These are phyloP conservation scores for Andrena bucephala DNA, from an alignment of 2,888 invertebrate species.

Conservation along the genomic window DNA sequence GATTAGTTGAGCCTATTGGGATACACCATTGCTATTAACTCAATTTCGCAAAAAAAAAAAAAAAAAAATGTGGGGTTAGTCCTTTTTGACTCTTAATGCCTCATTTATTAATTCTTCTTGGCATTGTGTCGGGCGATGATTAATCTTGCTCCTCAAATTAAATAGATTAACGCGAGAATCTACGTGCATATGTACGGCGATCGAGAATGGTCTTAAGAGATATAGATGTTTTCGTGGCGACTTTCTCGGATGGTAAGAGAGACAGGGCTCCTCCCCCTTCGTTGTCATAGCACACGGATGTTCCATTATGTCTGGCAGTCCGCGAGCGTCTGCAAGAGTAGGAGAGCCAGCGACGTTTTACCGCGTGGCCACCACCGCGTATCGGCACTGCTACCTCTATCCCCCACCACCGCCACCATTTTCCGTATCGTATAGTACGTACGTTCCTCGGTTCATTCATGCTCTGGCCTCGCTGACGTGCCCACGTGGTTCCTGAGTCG, in stretches of 20 bases:
- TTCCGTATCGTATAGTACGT: constrained; percentile 77
- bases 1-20: too few relatives aligned
- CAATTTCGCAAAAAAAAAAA: too few relatives aligned
- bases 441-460: constrained; percentile 75
- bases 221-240: constrained; percentile 1
- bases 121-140: too few relatives aligned
- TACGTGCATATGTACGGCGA: neutral
- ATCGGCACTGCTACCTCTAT: constrained; percentile 71
- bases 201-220: neutral
- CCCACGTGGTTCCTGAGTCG: constrained; percentile 74
- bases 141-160: too few relatives aligned
- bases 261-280: neutral
- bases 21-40: too few relatives aligned
- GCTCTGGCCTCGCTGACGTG: constrained; percentile 70
- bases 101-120: too few relatives aligned
- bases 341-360: constrained; percentile 69
- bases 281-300: constrained; percentile 38
- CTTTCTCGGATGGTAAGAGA: neutral
- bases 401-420: constrained; percentile 74
- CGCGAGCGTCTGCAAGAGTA: constrained; percentile 75
- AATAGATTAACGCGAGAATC: neutral
- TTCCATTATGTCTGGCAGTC: constrained; percentile 71
- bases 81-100: too few relatives aligned
- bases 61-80: too few relatives aligned
- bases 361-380: constrained; percentile 70